Evolutionary conservation across 1,140 invertebrate species (phyloP), one percentile per base, ranked within the genome.

Genomic region (Neocloeon triangulifer): DNA sequence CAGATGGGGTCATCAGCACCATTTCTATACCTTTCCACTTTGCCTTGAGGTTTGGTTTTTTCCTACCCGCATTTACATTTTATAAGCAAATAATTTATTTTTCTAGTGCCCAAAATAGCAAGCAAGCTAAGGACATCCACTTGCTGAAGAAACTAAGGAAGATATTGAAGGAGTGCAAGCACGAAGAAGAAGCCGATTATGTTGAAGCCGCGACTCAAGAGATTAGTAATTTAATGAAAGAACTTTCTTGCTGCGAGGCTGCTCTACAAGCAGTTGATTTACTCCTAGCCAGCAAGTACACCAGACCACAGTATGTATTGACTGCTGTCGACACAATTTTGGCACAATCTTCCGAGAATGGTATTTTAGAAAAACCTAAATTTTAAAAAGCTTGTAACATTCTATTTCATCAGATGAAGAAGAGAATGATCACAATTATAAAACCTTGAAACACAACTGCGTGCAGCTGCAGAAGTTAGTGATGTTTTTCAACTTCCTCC

Each of bases 11-110:
- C 25, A 47, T 94, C 0, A 82, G 77, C 48, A 72, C 77, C 44
- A 64, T 94, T 34, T 56, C 61, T 30, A 73, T 92, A 42, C 86
- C 86, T 10, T 95, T 92, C 51, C 85, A 92, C 51, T 77, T 75
- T 50, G 69, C 76, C 3, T 51, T 86, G n/a, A 73, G 48, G 57
- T 59, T 42, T 43, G 43, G 33, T 7, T 28, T 13, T 29, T 14
- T 26, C 29, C n/a, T 16, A 4, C 12, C 15, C 16, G 9, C n/a
- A 16, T n/a, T n/a, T n/a, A n/a, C n/a, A n/a, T n/a, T n/a, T n/a
- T n/a, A n/a, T n/a, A n/a, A n/a, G n/a, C n/a, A n/a, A n/a, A n/a
- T n/a, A n/a, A n/a, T n/a, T n/a, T n/a, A n/a, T n/a, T 44, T 33
- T 34, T 47, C 34, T 37, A 65, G 73, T 46, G 82, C 76, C 41